Evolutionary conservation across 2,797 vertebrate genomes (phyloP).

Genomic region (Distichodus sexfasciatus): DNA sequence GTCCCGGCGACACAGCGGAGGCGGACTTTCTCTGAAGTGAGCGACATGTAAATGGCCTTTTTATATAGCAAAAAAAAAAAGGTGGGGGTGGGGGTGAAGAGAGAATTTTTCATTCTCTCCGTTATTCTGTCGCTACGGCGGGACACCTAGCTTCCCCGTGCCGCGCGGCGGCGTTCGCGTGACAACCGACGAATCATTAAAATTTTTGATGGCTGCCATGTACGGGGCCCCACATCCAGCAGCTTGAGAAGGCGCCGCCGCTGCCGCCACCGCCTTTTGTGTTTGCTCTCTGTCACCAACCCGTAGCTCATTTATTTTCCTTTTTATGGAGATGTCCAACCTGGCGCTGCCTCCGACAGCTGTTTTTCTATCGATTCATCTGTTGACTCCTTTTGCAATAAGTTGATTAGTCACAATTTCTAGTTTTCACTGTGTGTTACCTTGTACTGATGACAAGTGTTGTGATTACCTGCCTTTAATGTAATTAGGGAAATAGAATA

Average conservation of each 20-base stretch:
- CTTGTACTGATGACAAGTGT: too few species aligned
- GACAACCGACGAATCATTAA: constrained; percentile 55
- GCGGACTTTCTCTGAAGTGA: constrained; percentile 46
- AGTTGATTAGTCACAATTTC: too few species aligned
- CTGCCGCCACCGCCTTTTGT: constrained; percentile 47
- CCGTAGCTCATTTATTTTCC: constrained; percentile 53
- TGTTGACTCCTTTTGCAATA: too few species aligned
- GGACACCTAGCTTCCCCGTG: constrained; percentile 36
- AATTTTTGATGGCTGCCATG: constrained; percentile 55
- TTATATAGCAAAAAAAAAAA: too few species aligned
- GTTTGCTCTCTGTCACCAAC: constrained; percentile 50
- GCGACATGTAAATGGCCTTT: constrained; percentile 56
- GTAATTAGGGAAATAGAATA: too few species aligned
- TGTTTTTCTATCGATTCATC: background rate
- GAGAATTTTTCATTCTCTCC: constrained; percentile 35
- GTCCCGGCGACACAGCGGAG: constrained; percentile 46
- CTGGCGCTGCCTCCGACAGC: background rate
- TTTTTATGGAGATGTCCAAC: constrained; percentile 1
- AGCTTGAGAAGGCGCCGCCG: constrained; percentile 29
- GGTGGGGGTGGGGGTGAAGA: background rate
- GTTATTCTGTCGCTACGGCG: constrained; percentile 39
- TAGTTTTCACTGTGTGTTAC: too few species aligned
- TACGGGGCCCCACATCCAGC: constrained; percentile 44
- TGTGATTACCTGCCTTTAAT: too few species aligned
- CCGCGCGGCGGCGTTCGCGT: constrained; percentile 30